Evolutionary conservation across 1,140 invertebrate species (phyloP).

Genomic region (Macrocentrus cingulum): DNA sequence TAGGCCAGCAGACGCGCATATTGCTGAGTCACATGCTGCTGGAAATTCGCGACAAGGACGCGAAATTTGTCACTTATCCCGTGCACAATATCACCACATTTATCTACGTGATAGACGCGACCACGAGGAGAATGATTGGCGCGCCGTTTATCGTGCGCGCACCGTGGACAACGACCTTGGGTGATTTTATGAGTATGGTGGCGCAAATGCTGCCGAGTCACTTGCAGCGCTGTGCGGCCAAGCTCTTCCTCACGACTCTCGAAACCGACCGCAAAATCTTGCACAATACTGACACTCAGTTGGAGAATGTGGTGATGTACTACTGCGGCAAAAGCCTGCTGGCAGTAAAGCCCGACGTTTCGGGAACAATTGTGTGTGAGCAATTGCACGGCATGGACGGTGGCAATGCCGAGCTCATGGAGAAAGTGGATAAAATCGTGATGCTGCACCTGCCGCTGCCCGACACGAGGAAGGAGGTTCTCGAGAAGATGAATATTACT

Average conservation of each 20-base stretch:
- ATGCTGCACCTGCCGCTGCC: constrained; percentile 65
- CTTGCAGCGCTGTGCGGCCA: constrained; percentile 48
- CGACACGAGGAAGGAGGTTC: constrained; percentile 60
- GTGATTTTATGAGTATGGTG: constrained; percentile 65
- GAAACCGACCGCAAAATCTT: constrained; percentile 58
- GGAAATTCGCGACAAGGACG: constrained; percentile 68
- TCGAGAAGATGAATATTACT: constrained; percentile 63
- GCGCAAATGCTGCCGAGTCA: constrained; percentile 56
- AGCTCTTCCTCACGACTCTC: constrained; percentile 60
- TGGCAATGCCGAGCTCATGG: constrained; percentile 59
- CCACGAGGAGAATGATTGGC: constrained; percentile 63
- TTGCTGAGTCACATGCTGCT: constrained; percentile 63
- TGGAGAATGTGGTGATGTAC: no score
- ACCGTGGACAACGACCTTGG: constrained; percentile 62
- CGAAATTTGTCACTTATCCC: constrained; percentile 68
- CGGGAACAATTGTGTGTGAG: no score
- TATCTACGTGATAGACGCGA: constrained; percentile 67
- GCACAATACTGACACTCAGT: constrained; percentile 55
- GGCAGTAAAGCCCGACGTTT: no score
- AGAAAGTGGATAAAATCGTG: constrained; percentile 54
- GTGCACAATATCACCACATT: constrained; percentile 65
- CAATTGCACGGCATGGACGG: no score
- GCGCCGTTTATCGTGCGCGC: constrained; percentile 66
- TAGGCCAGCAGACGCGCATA: constrained; percentile 44
- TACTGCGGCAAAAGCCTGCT: no score